Percentiles rank a stretch among this genome's conserved stretches.
These are phyloP conservation scores for Tiliacea citrago DNA, from an alignment of 2,888 invertebrate genomes.

Conservation along the genomic window DNA sequence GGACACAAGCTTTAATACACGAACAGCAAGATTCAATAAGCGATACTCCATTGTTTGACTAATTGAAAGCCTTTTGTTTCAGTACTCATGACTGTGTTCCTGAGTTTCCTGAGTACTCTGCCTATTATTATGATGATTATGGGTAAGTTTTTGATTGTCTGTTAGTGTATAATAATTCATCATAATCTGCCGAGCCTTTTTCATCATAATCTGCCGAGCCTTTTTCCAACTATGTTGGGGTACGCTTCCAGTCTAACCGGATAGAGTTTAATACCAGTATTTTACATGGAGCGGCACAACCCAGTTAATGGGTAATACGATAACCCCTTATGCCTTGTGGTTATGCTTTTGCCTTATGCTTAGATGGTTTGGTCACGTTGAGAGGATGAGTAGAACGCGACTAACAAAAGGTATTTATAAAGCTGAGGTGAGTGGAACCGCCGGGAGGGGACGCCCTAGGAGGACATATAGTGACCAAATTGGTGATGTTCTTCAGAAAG, in stretches of 20 bases:
- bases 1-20: conserved; percentile 2
- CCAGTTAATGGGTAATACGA: too few relatives aligned
- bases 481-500: too few relatives aligned
- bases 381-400: too few relatives aligned
- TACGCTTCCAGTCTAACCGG: not conserved
- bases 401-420: too few relatives aligned
- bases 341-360: too few relatives aligned
- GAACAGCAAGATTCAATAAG: conserved; percentile 33
- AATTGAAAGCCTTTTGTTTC: conserved; percentile 78
- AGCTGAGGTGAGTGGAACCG: too few relatives aligned
- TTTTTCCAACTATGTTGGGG: not conserved
- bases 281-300: too few relatives aligned
- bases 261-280: too few relatives aligned
- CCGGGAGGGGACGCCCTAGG: too few relatives aligned
- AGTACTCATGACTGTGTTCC: conserved; percentile 93
- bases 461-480: too few relatives aligned
- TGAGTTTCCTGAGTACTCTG: conserved; percentile 92
- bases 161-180: not conserved
- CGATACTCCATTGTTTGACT: conserved; percentile 28
- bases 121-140: conserved; percentile 94
- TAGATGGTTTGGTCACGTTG: too few relatives aligned
- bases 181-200: not conserved
- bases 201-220: not conserved
- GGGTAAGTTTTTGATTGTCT: conserved; percentile 89
- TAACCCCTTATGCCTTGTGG: too few relatives aligned